phyloP scores from a whole-genome alignment of 2,888 invertebrate genomes.

The Coronaproctus castanopsis region DNA sequence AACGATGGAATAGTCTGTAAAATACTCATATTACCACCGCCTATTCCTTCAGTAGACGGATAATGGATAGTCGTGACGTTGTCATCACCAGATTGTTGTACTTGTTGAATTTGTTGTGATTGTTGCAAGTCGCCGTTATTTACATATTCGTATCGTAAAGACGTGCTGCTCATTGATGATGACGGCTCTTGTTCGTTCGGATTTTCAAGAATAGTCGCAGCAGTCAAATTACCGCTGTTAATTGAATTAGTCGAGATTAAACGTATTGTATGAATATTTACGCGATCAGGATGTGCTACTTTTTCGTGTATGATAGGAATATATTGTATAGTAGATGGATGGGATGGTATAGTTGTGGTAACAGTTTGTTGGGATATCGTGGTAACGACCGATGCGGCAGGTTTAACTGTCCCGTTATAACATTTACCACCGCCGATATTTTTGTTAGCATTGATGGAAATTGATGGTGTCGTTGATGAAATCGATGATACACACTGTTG shows the following conservation, averaged over 20 bases:
- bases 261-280: slow-evolving; percentile 15
- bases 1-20: slow-evolving; percentile 22
- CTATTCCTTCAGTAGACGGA: slow-evolving; percentile 20
- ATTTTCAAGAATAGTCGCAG: slow-evolving; percentile 1
- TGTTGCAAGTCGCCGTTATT: background rate
- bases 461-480: background rate
- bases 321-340: slow-evolving; percentile 24
- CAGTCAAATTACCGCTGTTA: background rate
- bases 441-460: background rate
- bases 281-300: slow-evolving; percentile 11
- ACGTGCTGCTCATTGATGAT: background rate
- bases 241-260: slow-evolving; percentile 11
- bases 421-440: too few species aligned
- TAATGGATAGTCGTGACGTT: slow-evolving; percentile 22
- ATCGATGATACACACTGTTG: background rate
- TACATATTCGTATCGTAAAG: background rate
- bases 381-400: background rate
- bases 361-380: slow-evolving; percentile 17
- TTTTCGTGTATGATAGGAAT: slow-evolving; percentile 19
- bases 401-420: background rate
- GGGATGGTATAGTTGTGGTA: slow-evolving; percentile 20
- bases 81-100: too few species aligned
- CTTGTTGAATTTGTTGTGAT: slow-evolving; percentile 14
- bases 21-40: slow-evolving; percentile 21
- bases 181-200: slow-evolving; percentile 2